Conservation (phyloP, 2,888 invertebrate species). For the Agriopis marginaria region DNA sequence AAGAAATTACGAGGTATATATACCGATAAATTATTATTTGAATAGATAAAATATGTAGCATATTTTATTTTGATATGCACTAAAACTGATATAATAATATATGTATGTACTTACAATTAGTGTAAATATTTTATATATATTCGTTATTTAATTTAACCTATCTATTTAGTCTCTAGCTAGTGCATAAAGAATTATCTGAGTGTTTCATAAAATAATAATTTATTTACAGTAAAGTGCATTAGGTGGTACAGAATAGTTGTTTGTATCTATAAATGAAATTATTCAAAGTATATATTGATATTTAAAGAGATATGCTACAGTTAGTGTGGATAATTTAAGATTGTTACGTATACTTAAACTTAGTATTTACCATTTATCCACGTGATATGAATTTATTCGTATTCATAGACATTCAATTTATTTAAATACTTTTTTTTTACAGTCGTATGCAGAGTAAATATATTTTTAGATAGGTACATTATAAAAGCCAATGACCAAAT, state of each 20-base stretch:
- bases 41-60: background rate
- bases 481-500: too few relatives aligned
- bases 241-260: slow-evolving; percentile 8
- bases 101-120: slow-evolving; percentile 1
- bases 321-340: slow-evolving; percentile 8
- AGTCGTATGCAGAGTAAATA: slow-evolving; percentile 20
- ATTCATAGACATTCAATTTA: slow-evolving; percentile 34
- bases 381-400: slow-evolving; percentile 32
- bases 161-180: slow-evolving; percentile 29
- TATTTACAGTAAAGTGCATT: slow-evolving; percentile 23
- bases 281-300: slow-evolving; percentile 10
- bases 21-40: background rate
- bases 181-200: slow-evolving; percentile 26
- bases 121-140: slow-evolving; percentile 14
- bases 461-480: background rate
- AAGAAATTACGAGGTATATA: background rate
- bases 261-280: background rate
- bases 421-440: slow-evolving; percentile 19
- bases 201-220: slow-evolving; percentile 16
- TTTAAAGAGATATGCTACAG: slow-evolving; percentile 31
- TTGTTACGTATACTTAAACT: background rate
- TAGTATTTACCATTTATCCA: slow-evolving; percentile 5
- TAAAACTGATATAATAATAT: slow-evolving; percentile 8
- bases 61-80: slow-evolving; percentile 13
- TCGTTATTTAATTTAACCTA: slow-evolving; percentile 10